These are phyloP conservation scores for Hoplodrina ambigua DNA, from an alignment of 2,888 invertebrate species.

Conservation along the genomic window DNA sequence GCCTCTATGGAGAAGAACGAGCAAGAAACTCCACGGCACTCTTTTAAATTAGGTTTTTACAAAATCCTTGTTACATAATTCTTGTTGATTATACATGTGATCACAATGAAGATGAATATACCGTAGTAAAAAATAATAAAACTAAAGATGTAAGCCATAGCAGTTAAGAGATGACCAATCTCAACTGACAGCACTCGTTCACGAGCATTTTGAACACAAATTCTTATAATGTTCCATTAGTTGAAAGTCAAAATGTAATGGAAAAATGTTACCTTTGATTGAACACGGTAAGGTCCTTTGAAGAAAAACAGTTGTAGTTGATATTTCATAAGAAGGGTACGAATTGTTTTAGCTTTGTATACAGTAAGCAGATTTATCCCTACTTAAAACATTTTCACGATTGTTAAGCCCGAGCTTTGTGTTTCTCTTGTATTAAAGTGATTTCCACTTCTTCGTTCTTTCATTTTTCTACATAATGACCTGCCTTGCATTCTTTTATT, in stretches of 20 bases:
- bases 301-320: constrained; percentile 9
- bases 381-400: constrained; percentile 20
- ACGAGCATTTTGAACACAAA: too few species aligned
- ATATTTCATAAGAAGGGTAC: constrained; percentile 4
- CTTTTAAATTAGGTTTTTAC: too few species aligned
- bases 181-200: too few species aligned
- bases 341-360: constrained; percentile 23
- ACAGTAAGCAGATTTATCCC: constrained; percentile 30
- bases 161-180: too few species aligned
- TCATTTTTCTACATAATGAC: constrained; percentile 25
- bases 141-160: too few species aligned
- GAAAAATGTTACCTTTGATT: neutral
- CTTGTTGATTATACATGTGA: too few species aligned
- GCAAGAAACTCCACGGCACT: too few species aligned
- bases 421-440: neutral
- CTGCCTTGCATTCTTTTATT: neutral
- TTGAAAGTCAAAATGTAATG: constrained; percentile 26
- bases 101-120: too few species aligned
- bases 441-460: constrained; percentile 28
- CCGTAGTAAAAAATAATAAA: too few species aligned
- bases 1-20: too few species aligned
- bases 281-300: constrained; percentile 6
- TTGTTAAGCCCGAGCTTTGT: constrained; percentile 9
- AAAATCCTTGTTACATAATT: too few species aligned
- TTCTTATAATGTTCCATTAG: neutral